Evolutionary conservation across 2,888 invertebrate species (phyloP).

Genomic region (Diploptera punctata): DNA sequence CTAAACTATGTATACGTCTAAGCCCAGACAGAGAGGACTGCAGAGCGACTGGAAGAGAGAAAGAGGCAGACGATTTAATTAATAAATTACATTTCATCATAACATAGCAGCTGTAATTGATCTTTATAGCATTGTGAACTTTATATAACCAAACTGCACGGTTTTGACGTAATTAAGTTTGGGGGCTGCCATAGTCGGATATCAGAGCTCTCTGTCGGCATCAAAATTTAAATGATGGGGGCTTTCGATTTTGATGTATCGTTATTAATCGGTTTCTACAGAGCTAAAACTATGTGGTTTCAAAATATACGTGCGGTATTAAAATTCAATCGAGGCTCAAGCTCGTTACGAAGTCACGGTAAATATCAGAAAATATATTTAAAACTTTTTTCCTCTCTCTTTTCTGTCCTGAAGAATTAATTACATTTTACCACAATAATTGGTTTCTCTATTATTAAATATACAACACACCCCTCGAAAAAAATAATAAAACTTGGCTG

Average conservation of each 20-base stretch:
- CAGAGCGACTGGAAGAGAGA: background rate
- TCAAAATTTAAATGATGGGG: conserved; percentile 17
- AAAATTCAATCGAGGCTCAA: conserved; percentile 1
- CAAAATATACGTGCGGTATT: conserved; percentile 19
- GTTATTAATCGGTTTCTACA: conserved; percentile 19
- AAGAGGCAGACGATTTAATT: conserved; percentile 37
- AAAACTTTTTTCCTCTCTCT: background rate
- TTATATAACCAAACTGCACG: conserved; percentile 25
- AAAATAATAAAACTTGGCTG: background rate
- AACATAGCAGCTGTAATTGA: conserved; percentile 36
- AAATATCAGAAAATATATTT: background rate
- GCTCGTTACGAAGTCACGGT: background rate
- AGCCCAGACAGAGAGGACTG: conserved; percentile 11
- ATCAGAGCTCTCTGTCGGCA: conserved; percentile 18
- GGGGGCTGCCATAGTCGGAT: conserved; percentile 22
- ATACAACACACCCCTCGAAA: background rate
- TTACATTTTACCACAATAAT: conserved; percentile 19
- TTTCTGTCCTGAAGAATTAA: conserved; percentile 10
- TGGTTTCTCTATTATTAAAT: conserved; percentile 22
- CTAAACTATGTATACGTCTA: conserved; percentile 32
- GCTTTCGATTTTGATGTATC: conserved; percentile 12
- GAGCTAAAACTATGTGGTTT: conserved; percentile 23
- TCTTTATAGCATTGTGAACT: conserved; percentile 35
- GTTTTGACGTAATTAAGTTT: conserved; percentile 33
- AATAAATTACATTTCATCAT: conserved; percentile 42